Conservation (phyloP, 2,888 invertebrate species). For the Arctia plantaginis region DNA sequence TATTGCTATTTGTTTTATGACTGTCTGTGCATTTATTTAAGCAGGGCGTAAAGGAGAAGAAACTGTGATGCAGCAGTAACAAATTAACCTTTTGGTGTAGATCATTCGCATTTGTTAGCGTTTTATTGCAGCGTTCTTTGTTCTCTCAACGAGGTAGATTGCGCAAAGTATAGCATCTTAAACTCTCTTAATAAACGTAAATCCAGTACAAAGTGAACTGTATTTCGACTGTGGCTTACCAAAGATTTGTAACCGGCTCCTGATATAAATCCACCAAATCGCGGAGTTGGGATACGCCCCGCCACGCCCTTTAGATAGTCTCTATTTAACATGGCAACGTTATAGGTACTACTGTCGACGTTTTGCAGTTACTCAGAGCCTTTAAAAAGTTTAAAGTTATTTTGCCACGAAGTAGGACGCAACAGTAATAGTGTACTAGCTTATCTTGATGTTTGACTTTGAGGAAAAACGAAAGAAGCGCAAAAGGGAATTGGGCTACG, state of each 20-base stretch:
- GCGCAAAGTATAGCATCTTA: slow-evolving; percentile 56
- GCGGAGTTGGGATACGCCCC: slow-evolving; percentile 48
- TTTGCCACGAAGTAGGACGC: slow-evolving; percentile 42
- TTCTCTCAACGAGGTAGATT: slow-evolving; percentile 34
- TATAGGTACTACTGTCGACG: slow-evolving; percentile 38
- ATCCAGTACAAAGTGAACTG: slow-evolving; percentile 74
- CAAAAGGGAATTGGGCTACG: slow-evolving; percentile 23
- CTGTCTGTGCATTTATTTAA: background rate
- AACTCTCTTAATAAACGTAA: slow-evolving; percentile 76
- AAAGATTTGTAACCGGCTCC: slow-evolving; percentile 75
- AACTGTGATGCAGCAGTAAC: background rate
- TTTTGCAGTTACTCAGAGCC: slow-evolving; percentile 48
- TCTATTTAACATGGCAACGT: slow-evolving; percentile 44
- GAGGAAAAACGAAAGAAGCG: slow-evolving; percentile 28
- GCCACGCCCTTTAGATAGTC: slow-evolving; percentile 49
- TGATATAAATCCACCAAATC: slow-evolving; percentile 62
- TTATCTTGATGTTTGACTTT: slow-evolving; percentile 33
- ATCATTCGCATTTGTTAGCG: background rate
- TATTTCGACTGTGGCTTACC: slow-evolving; percentile 76
- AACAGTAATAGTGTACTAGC: slow-evolving; percentile 45
- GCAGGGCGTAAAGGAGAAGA: background rate
- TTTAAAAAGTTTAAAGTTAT: slow-evolving; percentile 54
- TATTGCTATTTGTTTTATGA: background rate
- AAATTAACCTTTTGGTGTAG: background rate
- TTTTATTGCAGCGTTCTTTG: slow-evolving; percentile 25